Evolutionary conservation across 2,888 invertebrate genomes (phyloP).

Genomic region (Galerucella calmariensis): DNA sequence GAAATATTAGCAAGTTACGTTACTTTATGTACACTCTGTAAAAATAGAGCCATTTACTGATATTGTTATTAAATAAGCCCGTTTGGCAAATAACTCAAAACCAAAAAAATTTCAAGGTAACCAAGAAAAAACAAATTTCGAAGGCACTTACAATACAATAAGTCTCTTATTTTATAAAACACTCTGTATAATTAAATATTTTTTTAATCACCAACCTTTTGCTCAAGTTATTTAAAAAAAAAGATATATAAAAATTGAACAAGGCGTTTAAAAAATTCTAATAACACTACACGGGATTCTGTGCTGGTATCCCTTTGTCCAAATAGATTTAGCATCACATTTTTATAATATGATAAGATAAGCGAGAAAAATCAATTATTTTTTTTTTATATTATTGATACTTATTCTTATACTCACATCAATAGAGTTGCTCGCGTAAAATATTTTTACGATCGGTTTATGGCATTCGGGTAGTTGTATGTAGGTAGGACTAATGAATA

Average conservation of each 20-base stretch:
- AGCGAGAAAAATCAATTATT: neutral
- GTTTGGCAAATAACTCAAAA: too few relatives aligned
- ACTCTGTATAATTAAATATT: too few relatives aligned
- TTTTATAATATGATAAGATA: constrained; percentile 11
- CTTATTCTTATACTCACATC: constrained; percentile 6
- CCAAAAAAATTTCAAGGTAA: too few relatives aligned
- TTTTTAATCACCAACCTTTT: too few relatives aligned
- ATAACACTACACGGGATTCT: neutral
- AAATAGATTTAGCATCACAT: neutral
- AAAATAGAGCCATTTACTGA: too few relatives aligned
- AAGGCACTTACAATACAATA: too few relatives aligned
- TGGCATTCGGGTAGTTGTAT: neutral
- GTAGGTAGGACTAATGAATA: neutral
- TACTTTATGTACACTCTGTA: too few relatives aligned
- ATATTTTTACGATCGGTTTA: constrained; percentile 3
- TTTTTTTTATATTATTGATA: constrained; percentile 5
- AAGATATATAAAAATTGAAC: neutral
- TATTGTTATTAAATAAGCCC: too few relatives aligned
- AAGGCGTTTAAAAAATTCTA: neutral
- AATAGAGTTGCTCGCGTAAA: neutral
- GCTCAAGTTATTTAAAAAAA: neutral
- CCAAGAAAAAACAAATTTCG: too few relatives aligned
- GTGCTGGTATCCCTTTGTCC: neutral
- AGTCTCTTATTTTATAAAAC: too few relatives aligned
- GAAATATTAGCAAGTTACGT: too few relatives aligned